Percentiles rank a stretch among this genome's conserved stretches.
Conservation (phyloP, 2,797 vertebrate species). For the Garrulus glandarius region DNA sequence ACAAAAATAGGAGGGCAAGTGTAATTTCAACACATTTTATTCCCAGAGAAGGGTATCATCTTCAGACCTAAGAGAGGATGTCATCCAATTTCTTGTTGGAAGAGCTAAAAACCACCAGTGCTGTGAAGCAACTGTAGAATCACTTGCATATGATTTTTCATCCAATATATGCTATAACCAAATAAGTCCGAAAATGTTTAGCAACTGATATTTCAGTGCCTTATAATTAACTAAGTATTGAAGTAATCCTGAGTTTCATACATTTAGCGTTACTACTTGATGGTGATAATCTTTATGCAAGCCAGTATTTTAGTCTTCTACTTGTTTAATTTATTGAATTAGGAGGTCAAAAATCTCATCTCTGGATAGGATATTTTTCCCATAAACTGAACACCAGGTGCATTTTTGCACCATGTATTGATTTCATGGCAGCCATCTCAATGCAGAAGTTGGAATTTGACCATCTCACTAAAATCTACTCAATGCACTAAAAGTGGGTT, state of each 20-base stretch:
- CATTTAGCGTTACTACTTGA: neutral
- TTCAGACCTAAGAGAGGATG: neutral
- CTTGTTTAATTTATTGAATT: neutral
- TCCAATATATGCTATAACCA: neutral
- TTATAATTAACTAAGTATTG: neutral
- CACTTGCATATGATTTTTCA: slow-evolving; percentile 8
- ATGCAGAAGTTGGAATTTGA: neutral
- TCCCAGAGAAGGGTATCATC: neutral
- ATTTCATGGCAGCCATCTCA: neutral
- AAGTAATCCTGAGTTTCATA: neutral
- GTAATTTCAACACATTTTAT: neutral
- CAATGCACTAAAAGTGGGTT: neutral
- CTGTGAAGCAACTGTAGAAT: neutral
- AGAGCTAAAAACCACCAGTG: neutral
- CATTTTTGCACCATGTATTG: neutral
- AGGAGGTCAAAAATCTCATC: neutral
- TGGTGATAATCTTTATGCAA: neutral
- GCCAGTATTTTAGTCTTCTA: neutral
- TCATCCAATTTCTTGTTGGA: neutral
- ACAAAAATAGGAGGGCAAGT: neutral
- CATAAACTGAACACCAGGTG: neutral
- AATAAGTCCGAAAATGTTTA: neutral
- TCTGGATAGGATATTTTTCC: neutral
- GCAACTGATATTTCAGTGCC: neutral
- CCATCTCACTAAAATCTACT: neutral